A percentile compares a stretch with the other conserved stretches of the same genome.
Evolutionary conservation across 2,797 vertebrate genomes (phyloP).

Genomic region (Glossophaga mutica): DNA sequence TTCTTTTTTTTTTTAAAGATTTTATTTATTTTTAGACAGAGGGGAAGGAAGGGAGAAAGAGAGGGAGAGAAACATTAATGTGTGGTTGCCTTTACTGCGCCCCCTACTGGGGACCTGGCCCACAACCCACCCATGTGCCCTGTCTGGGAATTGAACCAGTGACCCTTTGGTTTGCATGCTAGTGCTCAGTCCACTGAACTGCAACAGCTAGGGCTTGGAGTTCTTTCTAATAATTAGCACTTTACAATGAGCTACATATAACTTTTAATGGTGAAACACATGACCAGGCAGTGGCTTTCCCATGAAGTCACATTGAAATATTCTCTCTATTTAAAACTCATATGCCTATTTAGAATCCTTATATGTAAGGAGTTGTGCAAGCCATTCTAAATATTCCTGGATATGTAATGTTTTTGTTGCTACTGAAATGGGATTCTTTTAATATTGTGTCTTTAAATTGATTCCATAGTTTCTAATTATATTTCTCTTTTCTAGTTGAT

Average conservation of each 20-base stretch:
- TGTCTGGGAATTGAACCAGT: too few relatives aligned
- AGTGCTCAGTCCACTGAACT: too few relatives aligned
- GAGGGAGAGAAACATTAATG: too few relatives aligned
- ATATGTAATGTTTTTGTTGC: background rate
- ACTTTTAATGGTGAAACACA: background rate
- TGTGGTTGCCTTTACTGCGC: too few relatives aligned
- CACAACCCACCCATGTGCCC: too few relatives aligned
- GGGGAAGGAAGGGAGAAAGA: too few relatives aligned
- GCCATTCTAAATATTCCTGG: background rate
- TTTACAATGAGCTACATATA: background rate
- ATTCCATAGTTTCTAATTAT: background rate
- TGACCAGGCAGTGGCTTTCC: background rate
- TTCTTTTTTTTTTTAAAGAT: background rate
- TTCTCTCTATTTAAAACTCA: background rate
- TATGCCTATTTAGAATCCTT: background rate
- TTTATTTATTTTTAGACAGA: too few relatives aligned
- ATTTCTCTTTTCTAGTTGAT: background rate
- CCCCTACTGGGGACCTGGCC: too few relatives aligned
- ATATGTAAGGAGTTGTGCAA: background rate
- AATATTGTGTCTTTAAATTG: background rate
- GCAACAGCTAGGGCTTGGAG: background rate
- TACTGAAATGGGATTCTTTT: background rate
- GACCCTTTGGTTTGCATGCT: too few relatives aligned
- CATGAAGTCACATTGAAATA: constrained; percentile 23
- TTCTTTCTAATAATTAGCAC: background rate